phyloP scores from a whole-genome alignment of 2,797 vertebrate genomes.

The Coracias cyanogaster region DNA sequence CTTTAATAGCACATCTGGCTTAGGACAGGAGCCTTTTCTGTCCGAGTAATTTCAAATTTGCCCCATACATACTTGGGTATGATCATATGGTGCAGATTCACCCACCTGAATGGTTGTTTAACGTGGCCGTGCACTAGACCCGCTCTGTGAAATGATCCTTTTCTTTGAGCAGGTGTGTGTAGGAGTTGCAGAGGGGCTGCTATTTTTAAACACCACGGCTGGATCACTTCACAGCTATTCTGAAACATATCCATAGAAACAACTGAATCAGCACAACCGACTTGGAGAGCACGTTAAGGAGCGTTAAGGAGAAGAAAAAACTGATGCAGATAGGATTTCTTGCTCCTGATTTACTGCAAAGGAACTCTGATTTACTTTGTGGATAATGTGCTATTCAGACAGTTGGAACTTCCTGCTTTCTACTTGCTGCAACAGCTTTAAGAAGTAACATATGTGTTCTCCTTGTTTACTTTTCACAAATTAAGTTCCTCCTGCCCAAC shows the following conservation, averaged over 20 bases:
- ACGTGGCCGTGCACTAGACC: rapidly evolving
- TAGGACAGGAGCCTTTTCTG: not conserved
- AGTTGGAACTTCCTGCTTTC: not conserved
- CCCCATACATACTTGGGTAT: rapidly evolving
- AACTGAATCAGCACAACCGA: not conserved
- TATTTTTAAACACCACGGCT: not conserved
- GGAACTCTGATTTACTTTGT: not conserved
- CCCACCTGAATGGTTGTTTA: rapidly evolving
- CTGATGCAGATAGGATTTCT: not conserved
- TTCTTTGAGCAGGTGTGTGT: not conserved
- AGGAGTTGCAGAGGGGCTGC: rapidly evolving
- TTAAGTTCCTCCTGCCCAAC: not conserved
- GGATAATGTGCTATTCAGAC: not conserved
- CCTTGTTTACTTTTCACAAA: not conserved
- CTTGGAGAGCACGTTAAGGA: not conserved
- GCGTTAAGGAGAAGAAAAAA: not conserved
- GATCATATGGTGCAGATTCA: not conserved
- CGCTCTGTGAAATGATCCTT: rapidly evolving
- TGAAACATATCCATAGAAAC: not conserved
- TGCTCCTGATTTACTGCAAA: not conserved
- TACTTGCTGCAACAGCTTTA: not conserved
- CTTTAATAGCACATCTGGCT: not conserved
- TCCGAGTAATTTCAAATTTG: not conserved
- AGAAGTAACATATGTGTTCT: not conserved
- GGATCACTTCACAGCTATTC: not conserved